phyloP scores from a whole-genome alignment of 1,140 invertebrate species.

The Lepeophtheirus salmonis region DNA sequence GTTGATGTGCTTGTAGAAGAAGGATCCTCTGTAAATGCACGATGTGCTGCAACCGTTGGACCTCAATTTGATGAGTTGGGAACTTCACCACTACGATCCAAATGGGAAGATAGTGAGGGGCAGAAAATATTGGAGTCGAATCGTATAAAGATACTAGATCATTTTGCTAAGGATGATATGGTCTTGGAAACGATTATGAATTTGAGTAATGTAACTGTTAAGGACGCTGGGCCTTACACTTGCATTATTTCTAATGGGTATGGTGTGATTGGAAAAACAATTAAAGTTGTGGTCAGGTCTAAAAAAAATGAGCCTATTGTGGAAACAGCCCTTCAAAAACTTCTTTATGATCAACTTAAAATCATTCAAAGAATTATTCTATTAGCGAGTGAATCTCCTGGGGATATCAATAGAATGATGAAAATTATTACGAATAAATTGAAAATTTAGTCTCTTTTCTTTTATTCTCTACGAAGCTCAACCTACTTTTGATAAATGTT shows the following conservation, averaged over 20 bases:
- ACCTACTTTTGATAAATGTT: too few species aligned
- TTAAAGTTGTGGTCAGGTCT: not conserved
- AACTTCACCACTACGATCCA: not conserved
- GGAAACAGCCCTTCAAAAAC: not conserved
- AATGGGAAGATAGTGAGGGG: not conserved
- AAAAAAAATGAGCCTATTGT: not conserved
- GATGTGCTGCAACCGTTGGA: not conserved
- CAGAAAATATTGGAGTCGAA: not conserved
- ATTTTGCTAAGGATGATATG: not conserved
- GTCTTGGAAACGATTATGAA: not conserved
- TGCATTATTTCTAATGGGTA: conserved; percentile 6
- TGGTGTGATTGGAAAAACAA: not conserved
- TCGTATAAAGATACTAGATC: not conserved
- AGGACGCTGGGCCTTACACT: not conserved
- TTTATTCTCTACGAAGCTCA: not conserved
- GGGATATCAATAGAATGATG: not conserved
- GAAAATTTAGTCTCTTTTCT: not conserved
- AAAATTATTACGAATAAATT: not conserved
- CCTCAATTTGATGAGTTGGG: not conserved
- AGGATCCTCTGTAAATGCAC: not conserved
- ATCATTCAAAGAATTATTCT: not conserved
- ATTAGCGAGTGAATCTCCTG: not conserved
- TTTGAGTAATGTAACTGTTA: not conserved
- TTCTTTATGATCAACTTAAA: not conserved
- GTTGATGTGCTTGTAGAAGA: not conserved